A percentile compares a stretch with the other conserved stretches of the same genome.
Conservation (phyloP, 2,797 vertebrate genomes). For the Clamator glandarius region DNA sequence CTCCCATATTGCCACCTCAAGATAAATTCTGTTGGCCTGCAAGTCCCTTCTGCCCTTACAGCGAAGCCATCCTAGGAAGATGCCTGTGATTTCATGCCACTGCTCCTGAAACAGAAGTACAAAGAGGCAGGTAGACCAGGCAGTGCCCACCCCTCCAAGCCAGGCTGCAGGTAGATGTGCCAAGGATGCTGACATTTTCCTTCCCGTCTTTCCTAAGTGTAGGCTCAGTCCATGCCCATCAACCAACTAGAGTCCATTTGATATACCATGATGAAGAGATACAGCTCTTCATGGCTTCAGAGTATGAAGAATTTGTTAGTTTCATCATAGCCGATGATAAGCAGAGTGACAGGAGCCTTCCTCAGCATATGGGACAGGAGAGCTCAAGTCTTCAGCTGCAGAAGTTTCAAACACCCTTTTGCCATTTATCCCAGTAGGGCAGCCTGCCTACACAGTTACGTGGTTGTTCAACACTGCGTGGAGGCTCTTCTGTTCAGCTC, state of each 20-base stretch:
- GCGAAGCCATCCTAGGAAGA: not conserved
- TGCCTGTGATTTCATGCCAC: not conserved
- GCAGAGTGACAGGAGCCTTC: not conserved
- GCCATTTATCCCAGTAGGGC: not conserved
- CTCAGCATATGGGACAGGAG: not conserved
- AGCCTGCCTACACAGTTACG: not conserved
- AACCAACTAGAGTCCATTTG: no score
- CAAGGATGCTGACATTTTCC: not conserved
- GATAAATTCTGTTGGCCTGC: not conserved
- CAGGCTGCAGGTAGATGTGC: fast-evolving
- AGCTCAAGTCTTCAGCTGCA: not conserved
- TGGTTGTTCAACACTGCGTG: not conserved
- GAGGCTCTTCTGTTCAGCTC: not conserved
- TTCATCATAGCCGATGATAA: not conserved
- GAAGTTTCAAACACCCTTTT: not conserved
- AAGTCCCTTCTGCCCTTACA: not conserved
- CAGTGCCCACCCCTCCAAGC: not conserved
- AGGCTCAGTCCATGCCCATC: not conserved
- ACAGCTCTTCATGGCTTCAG: not conserved
- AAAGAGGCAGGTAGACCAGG: not conserved
- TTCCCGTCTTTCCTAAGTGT: not conserved
- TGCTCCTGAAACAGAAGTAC: not conserved
- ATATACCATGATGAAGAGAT: not conserved
- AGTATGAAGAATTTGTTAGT: not conserved
- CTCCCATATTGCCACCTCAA: not conserved